phyloP scores from a whole-genome alignment of 1,140 invertebrate genomes.

The Sycophila sp. region DNA sequence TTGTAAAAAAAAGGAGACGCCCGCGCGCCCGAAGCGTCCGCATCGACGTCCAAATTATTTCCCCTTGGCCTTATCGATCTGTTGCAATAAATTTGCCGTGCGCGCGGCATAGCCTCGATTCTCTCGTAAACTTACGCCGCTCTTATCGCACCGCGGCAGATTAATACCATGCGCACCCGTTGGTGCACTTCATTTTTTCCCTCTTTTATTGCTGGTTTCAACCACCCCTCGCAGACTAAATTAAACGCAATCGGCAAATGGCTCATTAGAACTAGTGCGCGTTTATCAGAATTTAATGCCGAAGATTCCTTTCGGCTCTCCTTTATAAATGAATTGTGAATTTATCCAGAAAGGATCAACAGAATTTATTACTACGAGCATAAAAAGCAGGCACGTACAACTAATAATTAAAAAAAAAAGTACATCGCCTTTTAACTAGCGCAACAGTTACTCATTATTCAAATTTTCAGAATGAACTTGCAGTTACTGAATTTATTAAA shows the following conservation, averaged over 20 bases:
- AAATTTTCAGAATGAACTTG: too few relatives aligned
- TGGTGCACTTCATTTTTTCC: neutral
- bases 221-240: neutral
- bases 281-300: conserved; percentile 21
- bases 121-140: conserved; percentile 24
- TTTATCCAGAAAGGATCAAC: too few relatives aligned
- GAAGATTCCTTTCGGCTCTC: neutral
- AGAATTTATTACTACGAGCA: too few relatives aligned
- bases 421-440: too few relatives aligned
- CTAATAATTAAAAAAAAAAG: too few relatives aligned
- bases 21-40: neutral
- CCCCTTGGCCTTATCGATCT: neutral
- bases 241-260: neutral
- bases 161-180: neutral
- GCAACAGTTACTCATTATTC: too few relatives aligned
- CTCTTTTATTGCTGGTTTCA: neutral
- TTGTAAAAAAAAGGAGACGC: neutral
- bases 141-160: conserved; percentile 18
- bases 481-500: too few relatives aligned
- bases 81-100: conserved; percentile 35
- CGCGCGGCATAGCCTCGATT: neutral
- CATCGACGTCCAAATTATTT: too few relatives aligned
- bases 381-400: too few relatives aligned
- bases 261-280: conserved; percentile 16
- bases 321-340: too few relatives aligned